Conservation (phyloP, 1,140 invertebrate genomes). For the Heliconius hewitsoni region DNA sequence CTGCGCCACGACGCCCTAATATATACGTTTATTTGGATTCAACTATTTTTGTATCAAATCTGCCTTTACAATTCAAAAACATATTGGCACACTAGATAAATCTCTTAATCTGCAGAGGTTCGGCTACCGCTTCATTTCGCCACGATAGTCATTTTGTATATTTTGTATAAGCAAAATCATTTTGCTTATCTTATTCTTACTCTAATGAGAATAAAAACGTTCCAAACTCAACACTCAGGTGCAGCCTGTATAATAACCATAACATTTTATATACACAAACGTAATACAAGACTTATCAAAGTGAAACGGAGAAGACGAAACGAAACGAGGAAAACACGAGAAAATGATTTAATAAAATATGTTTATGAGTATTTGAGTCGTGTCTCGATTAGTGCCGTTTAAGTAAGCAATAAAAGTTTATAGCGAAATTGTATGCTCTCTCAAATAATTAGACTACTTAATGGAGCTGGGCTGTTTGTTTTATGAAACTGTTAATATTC, state of each 20-base stretch:
- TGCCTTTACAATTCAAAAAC: too few species aligned
- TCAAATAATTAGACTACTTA: slow-evolving; percentile 17
- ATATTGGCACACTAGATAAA: too few species aligned
- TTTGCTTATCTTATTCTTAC: too few species aligned
- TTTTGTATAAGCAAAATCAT: too few species aligned
- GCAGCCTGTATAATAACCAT: not conserved
- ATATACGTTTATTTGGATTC: too few species aligned
- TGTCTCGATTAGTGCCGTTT: slow-evolving; percentile 40
- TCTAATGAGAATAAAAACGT: not conserved
- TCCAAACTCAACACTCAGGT: not conserved
- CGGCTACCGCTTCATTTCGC: too few species aligned
- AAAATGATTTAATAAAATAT: slow-evolving; percentile 36
- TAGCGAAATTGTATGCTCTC: slow-evolving; percentile 27
- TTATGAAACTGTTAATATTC: not conserved
- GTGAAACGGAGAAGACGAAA: slow-evolving; percentile 12
- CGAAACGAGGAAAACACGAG: slow-evolving; percentile 23
- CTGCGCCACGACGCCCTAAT: too few species aligned
- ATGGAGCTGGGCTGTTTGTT: slow-evolving; percentile 4
- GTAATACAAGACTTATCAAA: not conserved
- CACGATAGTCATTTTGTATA: too few species aligned
- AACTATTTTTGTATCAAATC: too few species aligned
- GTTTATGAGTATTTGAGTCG: slow-evolving; percentile 42
- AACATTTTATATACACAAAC: slow-evolving; percentile 5
- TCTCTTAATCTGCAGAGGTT: too few species aligned
- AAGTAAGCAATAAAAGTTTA: slow-evolving; percentile 35